Base-by-base conservation (phyloP, 2,113 vertebrate genomes). In the Felis chaus region DNA sequence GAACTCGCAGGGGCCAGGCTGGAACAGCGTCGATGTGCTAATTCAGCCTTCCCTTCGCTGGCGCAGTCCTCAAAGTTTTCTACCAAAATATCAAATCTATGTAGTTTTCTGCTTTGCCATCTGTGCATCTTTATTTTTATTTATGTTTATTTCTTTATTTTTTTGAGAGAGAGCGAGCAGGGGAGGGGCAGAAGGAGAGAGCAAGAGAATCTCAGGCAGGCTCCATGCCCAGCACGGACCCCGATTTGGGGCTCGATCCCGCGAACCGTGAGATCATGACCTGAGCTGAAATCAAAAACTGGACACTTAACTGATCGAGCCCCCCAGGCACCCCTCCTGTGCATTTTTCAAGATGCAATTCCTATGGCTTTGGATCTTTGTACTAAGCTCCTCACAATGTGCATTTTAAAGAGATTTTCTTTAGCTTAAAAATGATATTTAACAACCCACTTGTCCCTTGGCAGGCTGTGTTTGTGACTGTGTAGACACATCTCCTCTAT, bases 401-500 rank as follows among this genome's bases (percentile, higher is more conserved):
- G 27, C 41, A 36, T 86, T 86, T 73, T 69, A 61, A 73, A 82
- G 48, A 82, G 16, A 18, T 87, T 71, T 79, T 50, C 41, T 73
- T 87, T 57, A 81, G 48, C 31, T 97, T 29, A 91, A 92, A 89
- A 85, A 81, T 31, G 65, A 61, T 80, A 39, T 74, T 48, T 21
- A 19, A 41, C 6, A 78, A 31, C 48, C 57, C 1, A 7, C 61
- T 66, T 92, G 36, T 45, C 39, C 19, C 73, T 82, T 65, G 78
- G 53, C 3, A 79, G 36, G 19, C 41, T n/a, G 4, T 29, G 29
- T 74, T 85, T 39, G 25, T 33, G 33, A 29, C 50, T 55, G 3
- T 19, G 15, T 68, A 50, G 31, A 18, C 11, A 41, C 31, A 15
- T 33, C 16, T 50, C 25, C 53, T 45, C 16, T 50, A 8, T 31